Base-by-base conservation (phyloP, 2,888 invertebrate species). In the Myopa testacea region DNA sequence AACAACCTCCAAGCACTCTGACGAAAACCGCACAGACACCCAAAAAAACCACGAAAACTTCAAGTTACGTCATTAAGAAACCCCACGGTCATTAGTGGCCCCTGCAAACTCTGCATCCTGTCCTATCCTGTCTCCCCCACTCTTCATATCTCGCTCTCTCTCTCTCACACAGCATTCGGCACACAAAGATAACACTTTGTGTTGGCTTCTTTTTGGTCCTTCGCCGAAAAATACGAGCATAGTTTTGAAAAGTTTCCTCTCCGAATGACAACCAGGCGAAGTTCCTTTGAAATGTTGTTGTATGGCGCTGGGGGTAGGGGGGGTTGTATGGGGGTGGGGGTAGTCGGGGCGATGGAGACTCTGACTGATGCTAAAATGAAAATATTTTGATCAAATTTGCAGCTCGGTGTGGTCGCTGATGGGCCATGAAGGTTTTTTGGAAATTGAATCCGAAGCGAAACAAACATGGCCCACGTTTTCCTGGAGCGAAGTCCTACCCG, bases 61-160 rank as follows among this genome's bases (percentile, higher is more conserved):
- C n/a, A 78, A 78, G 78, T 75, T 74, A 72, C 76, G 78, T 80
- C 80, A 80, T 80, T 80, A 80, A 71, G 73, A 75, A 65, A 75
- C 65, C 72, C 45, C 70, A 74, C 70, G 80, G 76, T 77, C 80
- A 80, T 80, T 80, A 80, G 78, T 78, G 78, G 45, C 63, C 55
- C 63, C 55, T 19, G 58, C 78, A 52, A 40, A 68, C 60, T 4
- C 78, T 16, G 26, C 16, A 10, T 26, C 10, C n/a, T 19, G 60
- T 55, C 55, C 10, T 16, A 1, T 52, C 37, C 45, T 10, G 6
- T 63, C 8, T 10, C 8, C 14, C 52, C 52, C 52, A 4, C 75
- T 19, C 16, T 6, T 1, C 16, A 34, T 14, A 14, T 34, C 16
- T 74, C 72, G 19, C 0, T 55, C n/a, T 68, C 16, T 8, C 3